Evolutionary conservation across 2,797 vertebrate genomes (phyloP).

Genomic region (Hyperoplus immaculatus): DNA sequence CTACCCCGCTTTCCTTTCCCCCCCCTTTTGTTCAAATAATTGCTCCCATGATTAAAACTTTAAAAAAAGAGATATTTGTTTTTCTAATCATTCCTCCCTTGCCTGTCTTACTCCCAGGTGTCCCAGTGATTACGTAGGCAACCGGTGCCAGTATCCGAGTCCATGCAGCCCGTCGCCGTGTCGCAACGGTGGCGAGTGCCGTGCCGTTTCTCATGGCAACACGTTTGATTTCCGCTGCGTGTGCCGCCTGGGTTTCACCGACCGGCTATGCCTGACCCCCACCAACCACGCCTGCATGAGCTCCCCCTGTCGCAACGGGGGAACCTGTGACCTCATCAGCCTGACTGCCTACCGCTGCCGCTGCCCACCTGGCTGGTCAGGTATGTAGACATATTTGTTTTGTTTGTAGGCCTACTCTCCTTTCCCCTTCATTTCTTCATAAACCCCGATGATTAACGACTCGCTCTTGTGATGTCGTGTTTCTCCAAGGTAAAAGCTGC

Average conservation of each 20-base stretch:
- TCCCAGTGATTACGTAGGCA: constrained; percentile 86
- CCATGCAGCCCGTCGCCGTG: constrained; percentile 94
- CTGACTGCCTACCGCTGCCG: constrained; percentile 90
- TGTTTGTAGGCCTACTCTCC: too few relatives aligned
- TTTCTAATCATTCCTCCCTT: constrained; percentile 32
- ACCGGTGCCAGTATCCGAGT: constrained; percentile 90
- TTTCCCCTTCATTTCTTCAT: not conserved
- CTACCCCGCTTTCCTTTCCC: not conserved
- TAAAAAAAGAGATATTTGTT: constrained; percentile 18
- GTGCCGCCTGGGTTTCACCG: constrained; percentile 92
- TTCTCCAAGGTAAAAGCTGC: constrained; percentile 90
- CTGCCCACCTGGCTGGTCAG: constrained; percentile 96
- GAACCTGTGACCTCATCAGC: constrained; percentile 90
- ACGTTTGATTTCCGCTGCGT: constrained; percentile 87
- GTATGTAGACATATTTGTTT: constrained; percentile 73
- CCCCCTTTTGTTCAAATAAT: constrained; percentile 57
- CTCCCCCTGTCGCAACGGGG: constrained; percentile 94
- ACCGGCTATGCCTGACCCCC: constrained; percentile 93
- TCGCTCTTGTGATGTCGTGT: constrained; percentile 11
- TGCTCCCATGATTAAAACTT: constrained; percentile 38
- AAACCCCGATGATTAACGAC: not conserved
- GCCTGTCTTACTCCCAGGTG: constrained; percentile 84
- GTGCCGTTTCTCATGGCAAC: constrained; percentile 79
- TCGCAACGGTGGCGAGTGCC: constrained; percentile 92
- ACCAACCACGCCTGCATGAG: constrained; percentile 92